Conservation (phyloP, 1,140 invertebrate species). For the Temnothorax nylanderi region DNA sequence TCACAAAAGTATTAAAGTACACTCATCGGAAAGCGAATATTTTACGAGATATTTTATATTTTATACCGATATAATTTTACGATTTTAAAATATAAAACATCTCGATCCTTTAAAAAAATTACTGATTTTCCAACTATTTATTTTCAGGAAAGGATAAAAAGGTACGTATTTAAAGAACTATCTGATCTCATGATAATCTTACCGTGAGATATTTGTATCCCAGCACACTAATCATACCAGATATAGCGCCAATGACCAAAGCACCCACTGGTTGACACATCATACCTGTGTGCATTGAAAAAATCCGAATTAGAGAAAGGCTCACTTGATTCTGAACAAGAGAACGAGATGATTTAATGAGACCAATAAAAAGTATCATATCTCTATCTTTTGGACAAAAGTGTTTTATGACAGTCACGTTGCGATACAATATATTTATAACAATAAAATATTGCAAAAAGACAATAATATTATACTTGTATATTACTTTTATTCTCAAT, state of each 20-base stretch:
- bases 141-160: not conserved
- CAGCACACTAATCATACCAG: constrained; percentile 93
- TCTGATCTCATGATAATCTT: constrained; percentile 48
- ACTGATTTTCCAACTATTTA: not conserved
- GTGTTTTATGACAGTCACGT: not conserved
- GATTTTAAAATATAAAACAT: not conserved
- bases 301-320: not conserved
- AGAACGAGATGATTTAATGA: not conserved
- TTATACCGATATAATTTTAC: not conserved
- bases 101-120: not conserved
- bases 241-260: constrained; percentile 92
- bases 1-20: not conserved
- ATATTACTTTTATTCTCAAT: not conserved
- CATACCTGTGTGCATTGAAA: constrained; percentile 84
- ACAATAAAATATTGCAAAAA: not conserved
- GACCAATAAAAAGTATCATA: not conserved
- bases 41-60: not conserved
- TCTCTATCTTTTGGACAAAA: not conserved
- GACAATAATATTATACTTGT: not conserved
- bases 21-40: not conserved
- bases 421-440: not conserved
- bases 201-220: constrained; percentile 96
- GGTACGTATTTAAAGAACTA: not conserved
- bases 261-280: constrained; percentile 95
- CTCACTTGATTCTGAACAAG: not conserved